Percentiles rank a stretch among this genome's conserved stretches.
Conservation (phyloP, 2,888 invertebrate genomes). For the Andrena flavipes region DNA sequence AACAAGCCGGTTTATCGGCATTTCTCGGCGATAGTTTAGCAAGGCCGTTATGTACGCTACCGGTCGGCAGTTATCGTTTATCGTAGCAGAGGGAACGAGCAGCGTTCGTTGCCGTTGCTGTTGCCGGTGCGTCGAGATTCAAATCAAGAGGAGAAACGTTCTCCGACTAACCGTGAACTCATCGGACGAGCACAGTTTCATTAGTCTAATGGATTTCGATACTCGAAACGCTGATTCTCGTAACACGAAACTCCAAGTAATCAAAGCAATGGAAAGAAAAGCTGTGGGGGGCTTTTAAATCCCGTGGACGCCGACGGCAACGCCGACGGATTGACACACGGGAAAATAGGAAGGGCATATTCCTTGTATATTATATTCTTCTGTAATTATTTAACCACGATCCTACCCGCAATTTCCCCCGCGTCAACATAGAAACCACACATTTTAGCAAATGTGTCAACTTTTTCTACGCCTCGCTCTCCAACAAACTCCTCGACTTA, state of each 20-base stretch:
- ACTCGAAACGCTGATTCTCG: conserved; percentile 33
- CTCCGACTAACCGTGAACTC: conserved; percentile 15
- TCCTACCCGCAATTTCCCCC: neutral
- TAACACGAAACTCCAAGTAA: conserved; percentile 36
- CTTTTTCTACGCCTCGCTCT: neutral
- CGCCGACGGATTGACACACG: neutral
- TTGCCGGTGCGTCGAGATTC: conserved; percentile 18
- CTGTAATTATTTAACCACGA: conserved; percentile 44
- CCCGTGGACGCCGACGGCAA: neutral
- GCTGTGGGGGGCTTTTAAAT: conserved; percentile 36
- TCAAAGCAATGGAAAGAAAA: conserved; percentile 40
- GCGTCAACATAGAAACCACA: neutral
- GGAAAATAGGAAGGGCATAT: neutral
- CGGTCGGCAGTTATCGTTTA: conserved; percentile 19
- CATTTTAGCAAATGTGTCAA: neutral
- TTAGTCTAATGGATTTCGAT: conserved; percentile 64
- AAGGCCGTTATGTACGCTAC: conserved; percentile 1
- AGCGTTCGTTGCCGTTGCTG: neutral
- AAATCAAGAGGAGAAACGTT: conserved; percentile 13
- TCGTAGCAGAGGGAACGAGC: conserved; percentile 1
- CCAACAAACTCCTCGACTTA: too few species aligned
- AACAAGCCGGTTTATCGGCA: neutral
- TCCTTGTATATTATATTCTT: neutral
- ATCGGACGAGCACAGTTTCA: conserved; percentile 50
- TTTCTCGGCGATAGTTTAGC: neutral